phyloP scores from a whole-genome alignment of 2,113 vertebrate genomes.

The Aepyceros melampus region DNA sequence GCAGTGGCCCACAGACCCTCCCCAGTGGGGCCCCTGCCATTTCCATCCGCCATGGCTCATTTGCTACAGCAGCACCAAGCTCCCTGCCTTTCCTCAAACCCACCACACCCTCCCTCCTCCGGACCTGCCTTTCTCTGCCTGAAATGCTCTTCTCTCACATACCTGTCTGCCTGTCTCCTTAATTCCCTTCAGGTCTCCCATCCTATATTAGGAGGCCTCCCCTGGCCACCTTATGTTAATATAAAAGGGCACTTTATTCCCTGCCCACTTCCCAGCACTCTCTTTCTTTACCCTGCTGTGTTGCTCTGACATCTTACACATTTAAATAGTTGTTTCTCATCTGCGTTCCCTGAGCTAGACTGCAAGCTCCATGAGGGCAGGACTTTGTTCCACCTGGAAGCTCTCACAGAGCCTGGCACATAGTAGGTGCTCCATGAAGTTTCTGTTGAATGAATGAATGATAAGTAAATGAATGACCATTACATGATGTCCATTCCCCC shows the following conservation, averaged over 20 bases:
- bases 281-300: neutral
- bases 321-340: neutral
- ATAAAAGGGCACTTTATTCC: neutral
- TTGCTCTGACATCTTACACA: neutral
- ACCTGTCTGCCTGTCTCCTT: neutral
- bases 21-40: accelerated
- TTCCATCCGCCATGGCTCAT: neutral
- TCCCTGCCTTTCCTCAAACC: neutral
- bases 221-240: neutral
- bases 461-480: neutral
- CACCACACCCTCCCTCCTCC: neutral
- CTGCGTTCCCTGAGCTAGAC: neutral
- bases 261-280: neutral
- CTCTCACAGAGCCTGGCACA: neutral
- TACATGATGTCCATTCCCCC: neutral
- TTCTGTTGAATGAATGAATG: neutral
- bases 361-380: neutral
- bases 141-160: neutral
- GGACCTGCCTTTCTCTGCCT: neutral
- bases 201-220: neutral
- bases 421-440: neutral
- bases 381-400: neutral
- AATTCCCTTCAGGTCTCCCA: neutral
- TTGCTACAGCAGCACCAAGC: neutral
- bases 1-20: neutral